phyloP scores from a whole-genome alignment of 2,113 vertebrate species.

The Struthidea cinerea region DNA sequence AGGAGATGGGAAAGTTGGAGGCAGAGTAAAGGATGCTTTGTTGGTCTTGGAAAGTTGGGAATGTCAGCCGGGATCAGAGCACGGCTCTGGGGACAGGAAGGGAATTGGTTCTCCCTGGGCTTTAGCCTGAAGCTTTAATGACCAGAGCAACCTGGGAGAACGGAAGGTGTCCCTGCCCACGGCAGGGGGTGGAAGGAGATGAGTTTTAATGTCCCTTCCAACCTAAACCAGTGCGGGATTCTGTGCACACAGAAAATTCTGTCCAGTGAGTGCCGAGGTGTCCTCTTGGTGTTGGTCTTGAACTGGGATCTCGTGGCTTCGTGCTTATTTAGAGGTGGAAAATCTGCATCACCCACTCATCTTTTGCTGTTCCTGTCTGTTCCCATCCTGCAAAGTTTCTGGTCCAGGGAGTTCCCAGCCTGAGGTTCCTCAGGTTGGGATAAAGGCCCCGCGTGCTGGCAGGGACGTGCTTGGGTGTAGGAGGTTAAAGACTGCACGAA shows the following conservation, averaged over 20 bases:
- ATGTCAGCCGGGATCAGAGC: not conserved
- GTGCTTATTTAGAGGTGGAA: not conserved
- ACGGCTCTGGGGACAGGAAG: not conserved
- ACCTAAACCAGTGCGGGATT: not conserved
- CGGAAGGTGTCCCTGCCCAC: not conserved
- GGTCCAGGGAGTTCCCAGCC: not conserved
- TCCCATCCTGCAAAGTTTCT: not conserved
- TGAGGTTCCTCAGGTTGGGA: not conserved
- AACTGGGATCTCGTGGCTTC: accelerated
- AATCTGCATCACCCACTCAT: not conserved
- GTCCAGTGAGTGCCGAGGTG: accelerated
- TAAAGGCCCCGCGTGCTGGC: too few relatives aligned
- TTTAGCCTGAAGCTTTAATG: not conserved
- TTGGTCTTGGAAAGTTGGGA: not conserved
- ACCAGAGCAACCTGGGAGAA: not conserved
- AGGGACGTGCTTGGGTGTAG: not conserved
- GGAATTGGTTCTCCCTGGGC: not conserved
- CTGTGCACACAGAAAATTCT: not conserved
- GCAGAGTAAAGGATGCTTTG: not conserved
- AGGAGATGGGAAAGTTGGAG: not conserved
- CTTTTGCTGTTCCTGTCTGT: accelerated
- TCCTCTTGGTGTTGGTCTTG: not conserved
- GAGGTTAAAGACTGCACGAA: not conserved
- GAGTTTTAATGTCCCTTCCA: not conserved
- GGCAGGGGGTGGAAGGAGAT: not conserved